Conservation (phyloP, 2,888 invertebrate species). For the Drosophila falleni region DNA sequence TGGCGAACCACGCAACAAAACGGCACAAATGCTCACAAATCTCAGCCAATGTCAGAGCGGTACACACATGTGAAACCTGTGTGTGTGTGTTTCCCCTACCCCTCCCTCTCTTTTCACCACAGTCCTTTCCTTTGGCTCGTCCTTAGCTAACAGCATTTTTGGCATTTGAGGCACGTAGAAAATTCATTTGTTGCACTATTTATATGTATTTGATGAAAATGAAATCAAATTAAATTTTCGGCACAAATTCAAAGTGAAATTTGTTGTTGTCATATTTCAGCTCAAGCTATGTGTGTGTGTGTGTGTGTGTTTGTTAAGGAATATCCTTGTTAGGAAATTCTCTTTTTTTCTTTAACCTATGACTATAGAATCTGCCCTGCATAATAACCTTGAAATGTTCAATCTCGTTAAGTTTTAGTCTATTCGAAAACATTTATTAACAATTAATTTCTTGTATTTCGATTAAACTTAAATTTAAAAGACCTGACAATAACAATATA, state of each 20-base stretch:
- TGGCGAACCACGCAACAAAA: slow-evolving; percentile 65
- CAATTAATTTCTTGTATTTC: not conserved
- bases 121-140: too few species aligned
- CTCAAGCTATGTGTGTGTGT: not conserved
- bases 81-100: not conserved
- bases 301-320: not conserved
- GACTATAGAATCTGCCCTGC: not conserved
- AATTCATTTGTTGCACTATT: slow-evolving; percentile 81
- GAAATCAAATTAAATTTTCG: slow-evolving; percentile 79
- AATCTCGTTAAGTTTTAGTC: not conserved
- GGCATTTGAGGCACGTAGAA: slow-evolving; percentile 77
- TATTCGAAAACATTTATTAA: not conserved
- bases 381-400: not conserved
- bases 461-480: too few species aligned
- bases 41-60: slow-evolving; percentile 44
- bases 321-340: slow-evolving; percentile 4
- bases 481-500: too few species aligned
- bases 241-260: slow-evolving; percentile 72
- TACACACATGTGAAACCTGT: slow-evolving; percentile 54
- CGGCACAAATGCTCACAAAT: slow-evolving; percentile 70
- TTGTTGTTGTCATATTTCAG: slow-evolving; percentile 34
- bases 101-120: too few species aligned
- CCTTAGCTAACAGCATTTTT: slow-evolving; percentile 28
- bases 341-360: not conserved
- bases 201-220: slow-evolving; percentile 73